Conservation (phyloP, 2,888 invertebrate genomes). For the Eustalomyia histrio region DNA sequence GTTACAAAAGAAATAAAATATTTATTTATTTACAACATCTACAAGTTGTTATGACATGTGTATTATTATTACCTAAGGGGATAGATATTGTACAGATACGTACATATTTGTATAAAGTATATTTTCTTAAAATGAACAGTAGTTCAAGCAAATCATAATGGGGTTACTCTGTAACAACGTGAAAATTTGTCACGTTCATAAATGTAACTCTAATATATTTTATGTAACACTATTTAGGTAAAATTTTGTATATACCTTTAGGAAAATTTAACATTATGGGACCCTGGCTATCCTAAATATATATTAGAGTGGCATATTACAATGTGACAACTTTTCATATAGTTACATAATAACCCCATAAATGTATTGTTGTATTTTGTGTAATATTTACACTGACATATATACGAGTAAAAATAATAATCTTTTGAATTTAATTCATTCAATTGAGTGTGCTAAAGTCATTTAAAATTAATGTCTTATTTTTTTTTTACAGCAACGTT, state of each 20-base stretch:
- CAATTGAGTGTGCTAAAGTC: not conserved
- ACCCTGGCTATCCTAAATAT: no score
- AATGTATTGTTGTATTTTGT: not conserved
- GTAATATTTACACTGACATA: no score
- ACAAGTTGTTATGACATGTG: not conserved
- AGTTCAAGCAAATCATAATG: not conserved
- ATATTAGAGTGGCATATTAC: no score
- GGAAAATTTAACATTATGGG: no score
- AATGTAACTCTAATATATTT: no score
- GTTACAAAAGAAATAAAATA: no score
- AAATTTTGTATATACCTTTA: no score
- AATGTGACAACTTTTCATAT: no score
- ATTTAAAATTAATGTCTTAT: not conserved
- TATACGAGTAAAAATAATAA: not conserved
- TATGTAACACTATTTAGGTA: no score
- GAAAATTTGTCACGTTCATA: no score
- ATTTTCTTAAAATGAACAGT: not conserved
- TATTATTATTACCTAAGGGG: not conserved
- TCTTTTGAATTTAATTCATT: not conserved
- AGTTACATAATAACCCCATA: no score
- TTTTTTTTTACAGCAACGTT: not conserved
- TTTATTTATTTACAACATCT: not conserved
- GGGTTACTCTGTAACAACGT: no score
- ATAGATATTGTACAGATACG: not conserved
- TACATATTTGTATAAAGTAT: not conserved